phyloP scores from a whole-genome alignment of 2,113 vertebrate species.

The Shinisaurus crocodilurus region DNA sequence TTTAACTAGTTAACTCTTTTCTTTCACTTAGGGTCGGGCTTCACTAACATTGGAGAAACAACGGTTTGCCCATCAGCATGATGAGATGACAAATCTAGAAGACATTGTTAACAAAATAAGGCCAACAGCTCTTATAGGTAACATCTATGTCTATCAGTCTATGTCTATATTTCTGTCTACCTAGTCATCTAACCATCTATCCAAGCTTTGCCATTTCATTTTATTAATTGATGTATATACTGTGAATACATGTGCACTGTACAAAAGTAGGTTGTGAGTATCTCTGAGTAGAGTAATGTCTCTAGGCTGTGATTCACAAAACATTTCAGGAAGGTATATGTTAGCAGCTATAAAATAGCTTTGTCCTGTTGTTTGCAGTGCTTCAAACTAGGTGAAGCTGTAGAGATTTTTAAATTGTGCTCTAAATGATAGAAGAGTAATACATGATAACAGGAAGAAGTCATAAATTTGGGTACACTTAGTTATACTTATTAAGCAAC shows the following conservation, averaged over 20 bases:
- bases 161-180: background rate
- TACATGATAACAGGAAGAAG: background rate
- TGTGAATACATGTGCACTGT: slow-evolving; percentile 12
- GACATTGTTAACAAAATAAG: slow-evolving; percentile 88
- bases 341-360: background rate
- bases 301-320: background rate
- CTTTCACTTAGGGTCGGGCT: slow-evolving; percentile 83
- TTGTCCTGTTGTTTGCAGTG: background rate
- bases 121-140: slow-evolving; percentile 95
- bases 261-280: slow-evolving; percentile 46
- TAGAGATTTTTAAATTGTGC: background rate
- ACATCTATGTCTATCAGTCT: slow-evolving; percentile 12
- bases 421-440: background rate
- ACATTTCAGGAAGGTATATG: background rate
- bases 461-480: background rate
- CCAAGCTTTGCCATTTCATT: slow-evolving; percentile 46
- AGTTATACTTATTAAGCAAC: background rate
- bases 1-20: slow-evolving; percentile 27
- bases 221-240: slow-evolving; percentile 21
- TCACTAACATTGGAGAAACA: slow-evolving; percentile 90
- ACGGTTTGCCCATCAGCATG: slow-evolving; percentile 89
- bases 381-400: background rate
- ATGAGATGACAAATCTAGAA: slow-evolving; percentile 87
- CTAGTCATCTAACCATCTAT: background rate
- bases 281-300: slow-evolving; percentile 47